Evolutionary conservation across 2,888 invertebrate species (phyloP), one percentile per base, ranked within the genome.

Genomic region (Idaea biselata): DNA sequence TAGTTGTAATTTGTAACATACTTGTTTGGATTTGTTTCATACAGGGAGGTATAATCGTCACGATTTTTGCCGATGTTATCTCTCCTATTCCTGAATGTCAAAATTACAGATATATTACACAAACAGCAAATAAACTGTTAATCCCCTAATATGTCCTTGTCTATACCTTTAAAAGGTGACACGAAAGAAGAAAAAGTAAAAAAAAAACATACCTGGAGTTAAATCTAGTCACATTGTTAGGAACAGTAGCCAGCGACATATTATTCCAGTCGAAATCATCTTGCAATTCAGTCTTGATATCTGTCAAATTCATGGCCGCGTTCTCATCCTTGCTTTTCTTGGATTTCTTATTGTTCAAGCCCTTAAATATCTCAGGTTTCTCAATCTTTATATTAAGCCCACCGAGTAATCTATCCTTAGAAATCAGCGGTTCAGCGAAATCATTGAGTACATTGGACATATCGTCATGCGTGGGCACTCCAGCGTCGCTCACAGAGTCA

Each of bases 261-360:
- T 89, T 89, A 72, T 83, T 89, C 91, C 90, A 91, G 72, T 92
- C 91, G 68, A 88, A 79, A 65, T 91, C 91, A 75, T 93, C 93
- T 67, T 89, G 89, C 6, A 93, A 78, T 77, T 93, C 93, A 65
- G 93, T 91, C 82, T 93, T 93, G 55, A 93, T 93, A 63, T 88
- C 86, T 55, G 87, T 83, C 63, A 91, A 73, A 68, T 87, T 86
- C 55, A 89, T 79, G 11, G 68, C 60, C 60, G 72, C 74, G 68
- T 72, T 74, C 54, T 72, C 79, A 71, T 84, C 84, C 31, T 77
- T 78, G 58, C 69, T 72, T 67, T 88, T 91, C 72, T 82, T 87
- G n/a, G 81, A 71, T 68, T 87, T 90, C 62, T 84, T 89, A 31
- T 83, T 87, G 25, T 68, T 73, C 44, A 65, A 59, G 66, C 80